Base-by-base conservation (phyloP, 2,797 vertebrate species). In the Sebastes miniatus region DNA sequence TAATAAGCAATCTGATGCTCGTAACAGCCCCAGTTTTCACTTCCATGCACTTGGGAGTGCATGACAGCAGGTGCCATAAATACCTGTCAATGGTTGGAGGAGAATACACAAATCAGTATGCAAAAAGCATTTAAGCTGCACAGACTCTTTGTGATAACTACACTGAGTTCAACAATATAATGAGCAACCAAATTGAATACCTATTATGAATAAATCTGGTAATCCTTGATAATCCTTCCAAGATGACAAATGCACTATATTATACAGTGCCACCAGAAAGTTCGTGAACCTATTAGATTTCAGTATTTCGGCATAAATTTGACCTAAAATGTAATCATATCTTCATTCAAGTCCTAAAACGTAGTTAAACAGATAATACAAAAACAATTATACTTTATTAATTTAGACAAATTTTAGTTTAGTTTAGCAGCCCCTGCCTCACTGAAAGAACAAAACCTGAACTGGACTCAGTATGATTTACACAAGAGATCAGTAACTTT, bases 51-150 rank as follows among this genome's bases (percentile, higher is more conserved):
- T 66, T 50, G 27, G 13, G 24, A 54, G 25, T 69, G 31, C 50
- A 34, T 70, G 59, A 18, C n/a, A 47, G 6, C 34, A 63, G 25
- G 50, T 47, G 32, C 20, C 22, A 63, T 74, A 39, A 52, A 57
- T 72, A n/a, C 36, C 36, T 59, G 27, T 59, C 39, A 66, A 70
- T 47, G 58, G 56, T 57, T 84, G 50, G 50, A 10, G 10, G 54
- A 54, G 43, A 66, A 71, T 81, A 79, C 20, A 79, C 87, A 89
- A 90, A 90, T 82, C 9, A 80, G 64, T 78, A 86, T 84, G 88
- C 87, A 90, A 88, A 90, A 63, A 39, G 14, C 14, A 52, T 52
- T 29, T 52, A 9, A 59, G 9, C 31, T 77, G 69, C 56, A 25
- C 13, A 31, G 1, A 25, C 24, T 66, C 6, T 12, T 9, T 29